Evolutionary conservation across 1,140 invertebrate genomes (phyloP), one percentile per base, ranked within the genome.

Genomic region (Gerris buenoi): DNA sequence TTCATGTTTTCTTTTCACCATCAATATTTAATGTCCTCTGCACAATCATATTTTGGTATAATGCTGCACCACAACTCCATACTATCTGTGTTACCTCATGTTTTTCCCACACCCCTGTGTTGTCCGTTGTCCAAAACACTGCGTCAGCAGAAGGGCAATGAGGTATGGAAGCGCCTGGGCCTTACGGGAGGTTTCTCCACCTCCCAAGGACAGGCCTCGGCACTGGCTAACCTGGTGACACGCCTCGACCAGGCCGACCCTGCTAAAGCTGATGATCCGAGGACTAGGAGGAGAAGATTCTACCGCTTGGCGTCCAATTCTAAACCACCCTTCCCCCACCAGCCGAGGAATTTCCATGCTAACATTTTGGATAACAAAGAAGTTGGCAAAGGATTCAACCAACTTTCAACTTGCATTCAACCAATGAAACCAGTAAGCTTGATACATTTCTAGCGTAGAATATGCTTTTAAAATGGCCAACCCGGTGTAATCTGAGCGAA

Each of bases 311-410:
- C 84, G 2, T 90, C 87, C 0, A 89, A 92, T 73, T 88, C 91
- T 71, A 86, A 87, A 67, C 86, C 87, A 0, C 81, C 81, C 46
- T 90, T 93, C 76, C 87, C 87, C 0, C 80, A 86, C 65, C 89
- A 93, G 77, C 81, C 86, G 27, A 86, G 86, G 74, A 95, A 94
- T 75, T 97, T 94, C 76, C 90, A 88, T 75, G 85, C 80, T 66
- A 83, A 88, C 71, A 88, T 96, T 1, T 90, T 90, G 80, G 93
- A 97, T 73, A 95, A 95, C 77, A 96, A 97, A 75, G 93, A 97
- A 75, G 85, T 97, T 66, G 80, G 89, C 13, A 96, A 96, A 79
- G 85, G 91, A 3, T 78, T 93, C 25, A 88, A 89, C 5, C 81
- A 93, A 33, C 77, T 97, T 10, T 88, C 89, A 26, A 88, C 84